These are phyloP conservation scores for Hedychridium roseum DNA, from an alignment of 2,888 invertebrate genomes.

Conservation along the genomic window DNA sequence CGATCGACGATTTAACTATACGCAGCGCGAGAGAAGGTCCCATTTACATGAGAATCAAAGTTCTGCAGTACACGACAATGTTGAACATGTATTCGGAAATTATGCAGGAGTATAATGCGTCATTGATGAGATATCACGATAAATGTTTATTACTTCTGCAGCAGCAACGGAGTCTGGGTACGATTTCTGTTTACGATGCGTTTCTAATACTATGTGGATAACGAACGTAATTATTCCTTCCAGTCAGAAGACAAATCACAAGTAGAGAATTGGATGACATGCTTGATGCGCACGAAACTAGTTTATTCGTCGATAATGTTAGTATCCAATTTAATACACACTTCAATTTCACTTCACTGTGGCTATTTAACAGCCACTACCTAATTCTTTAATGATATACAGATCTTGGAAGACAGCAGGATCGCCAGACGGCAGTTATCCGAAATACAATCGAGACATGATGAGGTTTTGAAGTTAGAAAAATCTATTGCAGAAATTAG, in stretches of 20 bases:
- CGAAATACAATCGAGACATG: constrained; percentile 83
- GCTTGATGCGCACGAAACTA: constrained; percentile 61
- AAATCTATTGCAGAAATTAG: constrained; percentile 79
- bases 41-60: constrained; percentile 63
- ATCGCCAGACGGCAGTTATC: constrained; percentile 78
- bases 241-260: constrained; percentile 51
- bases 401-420: constrained; percentile 83
- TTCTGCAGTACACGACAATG: constrained; percentile 65
- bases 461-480: constrained; percentile 84
- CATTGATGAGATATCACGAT: constrained; percentile 66
- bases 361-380: not conserved
- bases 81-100: constrained; percentile 65
- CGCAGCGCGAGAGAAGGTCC: constrained; percentile 45
- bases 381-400: constrained; percentile 1
- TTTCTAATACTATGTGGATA: too few relatives aligned
- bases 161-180: constrained; percentile 69
- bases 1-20: constrained; percentile 44
- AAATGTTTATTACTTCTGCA: constrained; percentile 67
- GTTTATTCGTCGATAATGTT: constrained; percentile 67
- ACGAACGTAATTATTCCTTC: constrained; percentile 27
- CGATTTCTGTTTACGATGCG: too few relatives aligned
- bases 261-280: constrained; percentile 62
- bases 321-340: constrained; percentile 35
- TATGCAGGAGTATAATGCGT: constrained; percentile 66
- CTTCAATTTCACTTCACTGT: not conserved